A percentile compares a stretch with the other conserved stretches of the same genome.
These are phyloP conservation scores for Syndactyla subalaris DNA, from an alignment of 2,797 vertebrate species.

Conservation along the genomic window DNA sequence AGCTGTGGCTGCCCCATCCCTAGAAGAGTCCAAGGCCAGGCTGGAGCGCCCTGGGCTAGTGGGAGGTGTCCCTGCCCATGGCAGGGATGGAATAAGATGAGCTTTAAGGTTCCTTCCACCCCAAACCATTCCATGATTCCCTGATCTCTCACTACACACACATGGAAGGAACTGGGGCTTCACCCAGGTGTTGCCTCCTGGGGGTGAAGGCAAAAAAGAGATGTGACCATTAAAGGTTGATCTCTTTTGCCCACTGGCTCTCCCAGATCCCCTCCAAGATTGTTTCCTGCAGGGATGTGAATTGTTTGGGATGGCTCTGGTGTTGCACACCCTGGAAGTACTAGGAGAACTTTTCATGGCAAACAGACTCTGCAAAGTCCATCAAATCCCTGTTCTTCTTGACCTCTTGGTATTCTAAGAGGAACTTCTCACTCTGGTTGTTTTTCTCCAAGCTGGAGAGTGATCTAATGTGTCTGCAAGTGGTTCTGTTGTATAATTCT, in stretches of 20 bases:
- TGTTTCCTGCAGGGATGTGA: too few species aligned
- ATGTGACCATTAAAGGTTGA: not conserved
- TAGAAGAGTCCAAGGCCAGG: not conserved
- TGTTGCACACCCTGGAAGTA: too few species aligned
- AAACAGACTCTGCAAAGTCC: too few species aligned
- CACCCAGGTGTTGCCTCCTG: not conserved
- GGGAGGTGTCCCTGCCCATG: not conserved
- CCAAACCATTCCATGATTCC: not conserved
- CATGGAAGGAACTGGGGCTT: not conserved
- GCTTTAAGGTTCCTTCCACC: not conserved
- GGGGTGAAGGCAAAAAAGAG: not conserved
- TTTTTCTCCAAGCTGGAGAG: not conserved
- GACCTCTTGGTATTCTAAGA: not conserved
- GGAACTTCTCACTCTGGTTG: not conserved
- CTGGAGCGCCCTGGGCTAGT: fast-evolving
- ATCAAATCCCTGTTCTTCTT: too few species aligned
- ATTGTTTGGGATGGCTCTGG: too few species aligned
- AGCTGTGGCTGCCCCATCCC: not conserved
- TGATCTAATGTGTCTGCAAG: not conserved
- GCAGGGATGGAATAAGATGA: not conserved
- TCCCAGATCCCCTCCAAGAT: too few species aligned
- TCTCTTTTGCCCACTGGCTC: not conserved
- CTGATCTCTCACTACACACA: not conserved
- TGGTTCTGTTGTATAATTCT: fast-evolving
- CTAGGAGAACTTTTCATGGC: too few species aligned